These are phyloP conservation scores for Drosophila fungiperda DNA, from an alignment of 2,888 invertebrate genomes.

Conservation along the genomic window DNA sequence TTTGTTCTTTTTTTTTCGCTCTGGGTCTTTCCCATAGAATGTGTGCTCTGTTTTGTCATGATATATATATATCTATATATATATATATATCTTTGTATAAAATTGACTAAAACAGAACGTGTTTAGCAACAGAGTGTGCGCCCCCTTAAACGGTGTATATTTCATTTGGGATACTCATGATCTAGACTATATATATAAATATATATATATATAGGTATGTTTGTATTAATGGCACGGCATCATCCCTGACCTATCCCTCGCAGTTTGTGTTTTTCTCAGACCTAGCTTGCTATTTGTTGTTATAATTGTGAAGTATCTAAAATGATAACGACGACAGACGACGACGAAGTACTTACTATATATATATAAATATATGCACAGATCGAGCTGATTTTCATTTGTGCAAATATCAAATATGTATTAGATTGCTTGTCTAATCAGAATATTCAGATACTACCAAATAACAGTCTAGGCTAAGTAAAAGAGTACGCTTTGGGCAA, in stretches of 20 bases:
- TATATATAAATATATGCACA: not conserved
- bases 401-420: not conserved
- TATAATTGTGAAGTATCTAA: conserved; percentile 38
- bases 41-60: not conserved
- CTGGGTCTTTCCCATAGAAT: conserved; percentile 46
- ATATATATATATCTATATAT: not conserved
- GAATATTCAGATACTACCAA: not conserved
- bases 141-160: not conserved
- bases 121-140: conserved; percentile 8
- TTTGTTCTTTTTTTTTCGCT: conserved; percentile 3
- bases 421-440: not conserved
- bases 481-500: not conserved
- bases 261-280: conserved; percentile 29
- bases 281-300: not conserved
- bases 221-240: not conserved
- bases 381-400: not conserved
- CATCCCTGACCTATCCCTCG: conserved; percentile 49
- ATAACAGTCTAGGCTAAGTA: not conserved
- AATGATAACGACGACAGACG: conserved; percentile 41
- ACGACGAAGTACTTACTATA: not conserved
- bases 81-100: not conserved
- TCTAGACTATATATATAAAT: not conserved
- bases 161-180: not conserved
- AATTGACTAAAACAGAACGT: conserved; percentile 4
- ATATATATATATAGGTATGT: not conserved